A percentile compares a stretch with the other conserved stretches of the same genome.
Conservation (phyloP, 2,888 invertebrate genomes). For the Myopa tessellatipennis region DNA sequence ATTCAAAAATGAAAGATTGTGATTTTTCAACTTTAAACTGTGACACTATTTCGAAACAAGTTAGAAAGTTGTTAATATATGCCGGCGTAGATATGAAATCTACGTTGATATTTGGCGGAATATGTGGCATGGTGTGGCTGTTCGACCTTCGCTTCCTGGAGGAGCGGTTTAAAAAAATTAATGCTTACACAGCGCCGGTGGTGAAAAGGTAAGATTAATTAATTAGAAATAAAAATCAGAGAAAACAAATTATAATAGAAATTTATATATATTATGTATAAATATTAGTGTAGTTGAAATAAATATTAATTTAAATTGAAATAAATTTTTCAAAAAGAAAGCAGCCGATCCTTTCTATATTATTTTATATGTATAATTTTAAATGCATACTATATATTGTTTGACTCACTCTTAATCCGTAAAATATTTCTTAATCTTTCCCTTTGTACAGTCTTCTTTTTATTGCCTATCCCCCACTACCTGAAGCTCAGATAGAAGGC, state of each 20-base stretch:
- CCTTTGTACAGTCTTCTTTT: slow-evolving; percentile 54
- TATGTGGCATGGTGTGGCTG: slow-evolving; percentile 58
- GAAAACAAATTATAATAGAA: no score
- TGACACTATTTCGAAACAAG: slow-evolving; percentile 53
- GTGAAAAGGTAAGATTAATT: slow-evolving; percentile 55
- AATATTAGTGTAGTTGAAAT: no score
- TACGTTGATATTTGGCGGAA: slow-evolving; percentile 62
- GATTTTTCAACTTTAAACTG: slow-evolving; percentile 56
- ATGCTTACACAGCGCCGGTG: slow-evolving; percentile 56
- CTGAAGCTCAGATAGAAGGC: slow-evolving; percentile 46
- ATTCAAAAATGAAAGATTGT: slow-evolving; percentile 51
- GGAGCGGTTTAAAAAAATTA: slow-evolving; percentile 53
- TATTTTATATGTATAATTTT: no score
- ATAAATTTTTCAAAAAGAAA: not conserved
- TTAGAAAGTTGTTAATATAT: slow-evolving; percentile 55
- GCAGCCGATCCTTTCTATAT: not conserved
- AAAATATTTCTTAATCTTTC: not conserved
- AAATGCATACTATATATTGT: not conserved
- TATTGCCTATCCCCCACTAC: slow-evolving; percentile 57
- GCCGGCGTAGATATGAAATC: slow-evolving; percentile 56
- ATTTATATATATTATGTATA: no score
- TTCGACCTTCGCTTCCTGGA: slow-evolving; percentile 58
- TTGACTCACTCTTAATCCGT: no score
- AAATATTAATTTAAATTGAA: no score
- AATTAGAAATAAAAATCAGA: no score